phyloP scores from a whole-genome alignment of 2,888 invertebrate genomes.

The Pandemis cinnamomeana region DNA sequence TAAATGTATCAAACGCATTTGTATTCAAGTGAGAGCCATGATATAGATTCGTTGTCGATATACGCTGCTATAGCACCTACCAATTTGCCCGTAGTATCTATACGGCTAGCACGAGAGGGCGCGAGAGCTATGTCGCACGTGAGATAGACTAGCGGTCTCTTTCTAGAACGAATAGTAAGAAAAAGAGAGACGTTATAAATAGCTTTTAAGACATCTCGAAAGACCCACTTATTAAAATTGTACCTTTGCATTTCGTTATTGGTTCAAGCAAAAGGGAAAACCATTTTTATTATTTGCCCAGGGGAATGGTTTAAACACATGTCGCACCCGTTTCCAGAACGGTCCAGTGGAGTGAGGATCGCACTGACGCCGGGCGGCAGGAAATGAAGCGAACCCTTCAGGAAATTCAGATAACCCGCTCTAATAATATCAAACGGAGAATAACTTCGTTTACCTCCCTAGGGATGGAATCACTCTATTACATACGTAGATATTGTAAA shows the following conservation, averaged over 20 bases:
- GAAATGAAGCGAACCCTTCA: conserved; percentile 62
- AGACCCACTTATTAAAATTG: too few species aligned
- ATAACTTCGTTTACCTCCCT: conserved; percentile 16
- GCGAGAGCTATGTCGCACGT: too few species aligned
- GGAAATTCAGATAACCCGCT: conserved; percentile 44
- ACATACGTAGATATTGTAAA: background rate
- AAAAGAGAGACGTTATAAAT: too few species aligned
- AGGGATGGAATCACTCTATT: conserved; percentile 3
- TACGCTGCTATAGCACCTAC: too few species aligned
- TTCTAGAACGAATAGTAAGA: too few species aligned
- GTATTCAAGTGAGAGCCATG: too few species aligned
- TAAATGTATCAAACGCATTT: too few species aligned
- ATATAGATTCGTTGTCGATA: too few species aligned
- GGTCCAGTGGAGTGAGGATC: background rate
- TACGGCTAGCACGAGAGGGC: too few species aligned
- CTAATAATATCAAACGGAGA: conserved; percentile 34
- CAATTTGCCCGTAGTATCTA: too few species aligned
- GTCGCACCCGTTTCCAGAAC: conserved; percentile 5
- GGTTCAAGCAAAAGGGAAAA: background rate
- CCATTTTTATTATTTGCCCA: background rate
- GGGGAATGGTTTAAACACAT: conserved; percentile 10
- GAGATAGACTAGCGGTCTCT: too few species aligned
- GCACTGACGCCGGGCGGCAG: conserved; percentile 40
- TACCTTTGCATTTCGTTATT: background rate
- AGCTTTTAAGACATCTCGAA: too few species aligned